These are phyloP conservation scores for Phenganax marumi DNA, from an alignment of 92 coral and sea anemone genomes.

Conservation along the genomic window DNA sequence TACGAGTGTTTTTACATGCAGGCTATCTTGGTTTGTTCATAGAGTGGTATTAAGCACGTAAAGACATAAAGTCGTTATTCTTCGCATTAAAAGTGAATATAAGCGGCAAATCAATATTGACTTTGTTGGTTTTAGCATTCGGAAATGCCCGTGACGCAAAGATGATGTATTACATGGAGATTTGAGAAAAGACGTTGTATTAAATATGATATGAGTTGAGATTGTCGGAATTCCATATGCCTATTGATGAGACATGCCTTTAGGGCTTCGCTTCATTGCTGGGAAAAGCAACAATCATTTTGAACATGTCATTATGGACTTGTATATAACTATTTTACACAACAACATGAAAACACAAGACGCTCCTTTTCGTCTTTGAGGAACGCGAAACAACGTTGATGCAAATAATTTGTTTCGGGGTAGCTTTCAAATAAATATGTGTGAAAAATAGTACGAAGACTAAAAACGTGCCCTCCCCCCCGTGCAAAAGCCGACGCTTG, in stretches of 20 bases:
- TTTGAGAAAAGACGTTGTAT: not conserved
- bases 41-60: not conserved
- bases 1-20: too few relatives aligned
- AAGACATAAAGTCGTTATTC: slow-evolving; percentile 5
- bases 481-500: not conserved
- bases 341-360: not conserved
- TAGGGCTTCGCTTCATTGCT: slow-evolving; percentile 19
- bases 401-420: not conserved
- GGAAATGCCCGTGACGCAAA: slow-evolving; percentile 7
- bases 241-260: slow-evolving; percentile 32
- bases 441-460: not conserved
- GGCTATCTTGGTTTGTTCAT: not conserved
- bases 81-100: not conserved
- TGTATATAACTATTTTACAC: slow-evolving; percentile 7
- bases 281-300: slow-evolving; percentile 3
- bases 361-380: not conserved
- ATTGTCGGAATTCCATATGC: slow-evolving; percentile 6
- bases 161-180: too few relatives aligned
- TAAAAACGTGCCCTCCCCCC: not conserved
- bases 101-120: slow-evolving; percentile 22
- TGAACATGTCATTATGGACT: slow-evolving; percentile 3
- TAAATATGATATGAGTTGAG: slow-evolving; percentile 3
- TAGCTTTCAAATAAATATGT: not conserved
- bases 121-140: not conserved
- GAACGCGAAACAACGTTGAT: not conserved